Evolutionary conservation across 2,113 vertebrate genomes (phyloP).

Genomic region (Nettapus auritus): DNA sequence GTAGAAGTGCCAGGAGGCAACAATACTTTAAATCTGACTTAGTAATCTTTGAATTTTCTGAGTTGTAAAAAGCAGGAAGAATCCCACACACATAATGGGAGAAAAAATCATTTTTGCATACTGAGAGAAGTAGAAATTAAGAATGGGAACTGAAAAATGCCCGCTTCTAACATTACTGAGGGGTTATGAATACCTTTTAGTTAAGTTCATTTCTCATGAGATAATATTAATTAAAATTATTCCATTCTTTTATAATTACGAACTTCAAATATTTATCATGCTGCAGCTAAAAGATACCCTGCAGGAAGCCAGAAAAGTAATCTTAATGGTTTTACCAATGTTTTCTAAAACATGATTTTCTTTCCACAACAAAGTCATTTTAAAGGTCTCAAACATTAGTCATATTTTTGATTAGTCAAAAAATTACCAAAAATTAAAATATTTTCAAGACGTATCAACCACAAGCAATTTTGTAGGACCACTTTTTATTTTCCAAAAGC

Average conservation of each 20-base stretch:
- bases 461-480: neutral
- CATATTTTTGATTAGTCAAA: neutral
- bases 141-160: neutral
- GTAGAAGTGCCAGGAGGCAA: neutral
- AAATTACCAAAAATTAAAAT: neutral
- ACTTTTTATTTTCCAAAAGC: neutral
- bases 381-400: neutral
- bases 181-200: neutral
- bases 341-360: neutral
- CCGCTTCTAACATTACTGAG: neutral
- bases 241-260: neutral
- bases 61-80: neutral
- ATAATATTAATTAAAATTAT: neutral
- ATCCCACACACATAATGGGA: fast-evolving
- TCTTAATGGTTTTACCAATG: neutral
- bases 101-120: neutral
- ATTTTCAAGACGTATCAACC: fast-evolving
- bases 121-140: neutral
- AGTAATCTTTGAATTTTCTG: neutral
- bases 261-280: neutral
- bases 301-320: neutral
- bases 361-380: neutral
- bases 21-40: neutral
- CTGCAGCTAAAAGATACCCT: neutral
- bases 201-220: neutral